phyloP scores from a whole-genome alignment of 2,797 vertebrate species.

The Aselliscus stoliczkanus region DNA sequence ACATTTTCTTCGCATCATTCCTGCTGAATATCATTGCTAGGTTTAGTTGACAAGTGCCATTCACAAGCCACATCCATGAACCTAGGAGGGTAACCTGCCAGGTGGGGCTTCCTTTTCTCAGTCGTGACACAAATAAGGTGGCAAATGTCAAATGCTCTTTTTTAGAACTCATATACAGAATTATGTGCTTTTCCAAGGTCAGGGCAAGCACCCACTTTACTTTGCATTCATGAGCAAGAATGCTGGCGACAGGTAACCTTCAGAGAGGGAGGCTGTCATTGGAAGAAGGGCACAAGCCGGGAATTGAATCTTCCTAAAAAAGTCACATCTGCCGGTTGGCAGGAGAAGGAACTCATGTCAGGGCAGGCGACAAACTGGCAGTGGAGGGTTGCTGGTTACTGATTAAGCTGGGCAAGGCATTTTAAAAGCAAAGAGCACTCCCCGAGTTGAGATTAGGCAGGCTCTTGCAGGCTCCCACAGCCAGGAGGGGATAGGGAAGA shows the following conservation, averaged over 20 bases:
- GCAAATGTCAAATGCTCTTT: slow-evolving; percentile 51
- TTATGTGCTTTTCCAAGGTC: slow-evolving; percentile 31
- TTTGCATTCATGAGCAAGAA: slow-evolving; percentile 51
- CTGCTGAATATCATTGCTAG: slow-evolving; percentile 55
- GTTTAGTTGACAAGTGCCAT: slow-evolving; percentile 58
- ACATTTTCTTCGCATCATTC: slow-evolving; percentile 48
- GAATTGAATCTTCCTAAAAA: slow-evolving; percentile 61
- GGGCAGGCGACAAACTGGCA: slow-evolving; percentile 54
- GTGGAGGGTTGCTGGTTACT: slow-evolving; percentile 53
- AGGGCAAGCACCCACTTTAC: slow-evolving; percentile 23
- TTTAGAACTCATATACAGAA: background rate
- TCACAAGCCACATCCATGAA: slow-evolving; percentile 43
- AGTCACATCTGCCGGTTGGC: slow-evolving; percentile 59
- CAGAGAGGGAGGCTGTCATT: slow-evolving; percentile 47
- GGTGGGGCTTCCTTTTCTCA: background rate
- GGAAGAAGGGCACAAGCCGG: slow-evolving; percentile 19
- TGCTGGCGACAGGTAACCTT: slow-evolving; percentile 57
- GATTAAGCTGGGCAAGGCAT: slow-evolving; percentile 58
- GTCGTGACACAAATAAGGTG: slow-evolving; percentile 38
- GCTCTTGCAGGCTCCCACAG: slow-evolving; percentile 22
- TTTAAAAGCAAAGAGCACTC: slow-evolving; percentile 46
- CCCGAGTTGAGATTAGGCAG: slow-evolving; percentile 43
- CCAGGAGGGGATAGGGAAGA: background rate
- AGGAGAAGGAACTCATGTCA: slow-evolving; percentile 50
- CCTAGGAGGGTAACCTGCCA: background rate